Evolutionary conservation across 2,113 vertebrate genomes (phyloP).

Genomic region (Clarias batrachus): DNA sequence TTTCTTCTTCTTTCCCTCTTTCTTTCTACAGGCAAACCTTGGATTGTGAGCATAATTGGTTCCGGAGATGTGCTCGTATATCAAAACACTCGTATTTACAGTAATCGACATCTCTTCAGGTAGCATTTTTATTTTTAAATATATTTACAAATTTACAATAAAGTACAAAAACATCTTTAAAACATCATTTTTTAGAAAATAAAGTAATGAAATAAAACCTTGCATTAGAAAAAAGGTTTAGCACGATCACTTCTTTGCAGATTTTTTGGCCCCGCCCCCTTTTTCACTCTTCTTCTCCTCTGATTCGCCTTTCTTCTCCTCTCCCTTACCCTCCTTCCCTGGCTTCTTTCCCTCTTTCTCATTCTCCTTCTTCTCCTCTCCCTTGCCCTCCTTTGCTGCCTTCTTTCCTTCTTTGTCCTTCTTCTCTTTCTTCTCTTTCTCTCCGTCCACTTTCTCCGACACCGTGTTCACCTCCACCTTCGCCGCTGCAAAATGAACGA

Average conservation of each 20-base stretch:
- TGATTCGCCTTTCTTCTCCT: conserved; percentile 35
- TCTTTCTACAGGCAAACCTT: not conserved
- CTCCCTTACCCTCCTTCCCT: conserved; percentile 42
- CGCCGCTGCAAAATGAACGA: conserved; percentile 62
- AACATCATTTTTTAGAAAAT: conserved; percentile 1
- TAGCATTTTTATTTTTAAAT: not conserved
- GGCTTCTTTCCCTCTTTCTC: conserved; percentile 56
- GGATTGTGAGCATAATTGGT: too few relatives aligned
- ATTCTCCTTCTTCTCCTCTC: conserved; percentile 25
- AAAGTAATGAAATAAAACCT: conserved; percentile 41
- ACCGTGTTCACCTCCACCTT: conserved; percentile 70
- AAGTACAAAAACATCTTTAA: conserved; percentile 47
- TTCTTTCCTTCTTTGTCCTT: conserved; percentile 66
- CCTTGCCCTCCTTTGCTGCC: too few relatives aligned
- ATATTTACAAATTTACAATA: conserved; percentile 36
- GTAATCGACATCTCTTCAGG: not conserved
- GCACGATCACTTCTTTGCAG: conserved; percentile 54
- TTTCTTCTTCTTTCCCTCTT: not conserved
- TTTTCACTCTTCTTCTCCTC: conserved; percentile 32
- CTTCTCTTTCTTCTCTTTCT: conserved; percentile 67
- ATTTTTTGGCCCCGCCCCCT: conserved; percentile 61
- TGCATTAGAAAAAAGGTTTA: conserved; percentile 33
- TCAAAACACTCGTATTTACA: not conserved
- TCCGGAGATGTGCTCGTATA: not conserved
- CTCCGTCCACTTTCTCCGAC: conserved; percentile 71